These are phyloP conservation scores for Papilio polytes DNA, from an alignment of 1,140 invertebrate genomes.

Conservation along the genomic window DNA sequence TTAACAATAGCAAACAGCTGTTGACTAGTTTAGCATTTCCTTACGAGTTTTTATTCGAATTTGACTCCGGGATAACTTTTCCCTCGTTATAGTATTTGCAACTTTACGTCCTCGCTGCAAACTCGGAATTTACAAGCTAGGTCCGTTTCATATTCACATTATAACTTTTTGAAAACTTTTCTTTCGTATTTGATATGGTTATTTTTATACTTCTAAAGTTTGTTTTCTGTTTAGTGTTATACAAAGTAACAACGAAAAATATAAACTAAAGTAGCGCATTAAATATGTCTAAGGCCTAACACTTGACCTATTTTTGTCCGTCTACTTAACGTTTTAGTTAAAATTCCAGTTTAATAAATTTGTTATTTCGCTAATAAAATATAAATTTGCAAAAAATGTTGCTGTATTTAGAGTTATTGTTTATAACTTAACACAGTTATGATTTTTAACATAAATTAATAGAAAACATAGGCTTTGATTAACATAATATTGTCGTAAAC, in stretches of 20 bases:
- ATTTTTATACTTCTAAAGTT: neutral
- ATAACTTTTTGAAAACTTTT: conserved; percentile 6
- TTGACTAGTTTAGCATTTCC: conserved; percentile 1
- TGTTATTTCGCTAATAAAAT: too few species aligned
- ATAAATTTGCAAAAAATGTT: too few species aligned
- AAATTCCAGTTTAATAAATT: too few species aligned
- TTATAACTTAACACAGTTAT: too few species aligned
- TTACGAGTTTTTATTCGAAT: neutral
- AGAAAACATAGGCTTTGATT: neutral
- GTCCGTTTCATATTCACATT: conserved; percentile 14
- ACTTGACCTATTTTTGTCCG: too few species aligned
- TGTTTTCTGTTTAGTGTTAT: neutral
- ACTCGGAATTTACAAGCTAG: neutral
- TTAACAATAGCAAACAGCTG: neutral
- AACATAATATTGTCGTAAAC: neutral
- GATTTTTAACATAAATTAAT: neutral
- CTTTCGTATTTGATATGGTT: neutral
- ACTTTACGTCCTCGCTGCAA: conserved; percentile 4
- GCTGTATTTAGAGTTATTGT: too few species aligned
- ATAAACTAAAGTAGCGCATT: too few species aligned
- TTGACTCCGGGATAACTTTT: neutral
- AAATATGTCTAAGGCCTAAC: too few species aligned
- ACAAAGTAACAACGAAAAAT: neutral
- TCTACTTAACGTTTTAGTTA: too few species aligned
- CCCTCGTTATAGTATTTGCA: conserved; percentile 16